These are phyloP conservation scores for Mactra quadrangularis DNA, from an alignment of 1,140 invertebrate species.

Conservation along the genomic window DNA sequence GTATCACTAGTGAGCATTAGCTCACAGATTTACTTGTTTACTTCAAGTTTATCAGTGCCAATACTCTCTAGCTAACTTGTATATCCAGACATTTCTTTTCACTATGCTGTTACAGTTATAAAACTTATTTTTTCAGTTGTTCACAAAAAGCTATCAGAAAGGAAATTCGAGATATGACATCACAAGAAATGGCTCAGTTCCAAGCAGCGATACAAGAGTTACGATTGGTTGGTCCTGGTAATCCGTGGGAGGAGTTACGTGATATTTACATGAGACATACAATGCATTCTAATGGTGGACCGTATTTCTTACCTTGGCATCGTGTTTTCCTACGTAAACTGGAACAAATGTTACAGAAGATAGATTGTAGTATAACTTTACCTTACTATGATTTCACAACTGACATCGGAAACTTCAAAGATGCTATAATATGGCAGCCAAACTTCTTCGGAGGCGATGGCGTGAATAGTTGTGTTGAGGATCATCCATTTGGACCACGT, in stretches of 20 bases:
- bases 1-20: no score
- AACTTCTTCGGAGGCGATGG: slow-evolving; percentile 80
- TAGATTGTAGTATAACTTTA: slow-evolving; percentile 78
- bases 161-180: slow-evolving; percentile 79
- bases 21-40: no score
- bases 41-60: no score
- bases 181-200: slow-evolving; percentile 74
- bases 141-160: slow-evolving; percentile 69
- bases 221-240: slow-evolving; percentile 65
- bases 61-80: no score
- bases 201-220: slow-evolving; percentile 76
- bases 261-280: slow-evolving; percentile 79
- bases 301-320: slow-evolving; percentile 80
- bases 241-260: slow-evolving; percentile 77
- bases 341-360: slow-evolving; percentile 77
- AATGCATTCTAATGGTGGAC: slow-evolving; percentile 77
- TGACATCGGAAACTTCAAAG: slow-evolving; percentile 77
- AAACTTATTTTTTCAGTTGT: no score
- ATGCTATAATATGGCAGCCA: slow-evolving; percentile 80
- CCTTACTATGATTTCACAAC: slow-evolving; percentile 82
- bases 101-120: no score
- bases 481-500: slow-evolving; percentile 77
- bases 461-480: slow-evolving; percentile 73
- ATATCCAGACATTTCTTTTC: no score
- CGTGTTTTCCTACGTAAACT: slow-evolving; percentile 75